Conservation (phyloP, 2,113 vertebrate genomes). For the Platysternon megacephalum region DNA sequence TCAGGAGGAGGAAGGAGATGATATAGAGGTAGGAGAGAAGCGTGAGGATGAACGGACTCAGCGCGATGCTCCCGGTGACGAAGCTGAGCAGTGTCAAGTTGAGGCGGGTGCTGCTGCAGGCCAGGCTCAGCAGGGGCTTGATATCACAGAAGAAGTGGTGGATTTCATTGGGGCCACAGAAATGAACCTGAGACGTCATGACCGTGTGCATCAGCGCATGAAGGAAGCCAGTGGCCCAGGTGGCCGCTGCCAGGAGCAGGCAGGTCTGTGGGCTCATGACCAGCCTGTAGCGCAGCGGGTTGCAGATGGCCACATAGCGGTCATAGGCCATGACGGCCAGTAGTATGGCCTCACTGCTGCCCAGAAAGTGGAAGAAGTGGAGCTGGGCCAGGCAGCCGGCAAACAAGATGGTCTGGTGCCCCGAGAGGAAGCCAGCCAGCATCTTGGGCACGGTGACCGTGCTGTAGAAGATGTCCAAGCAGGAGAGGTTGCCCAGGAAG, state of each 20-base stretch:
- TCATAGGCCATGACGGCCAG: conserved; percentile 48
- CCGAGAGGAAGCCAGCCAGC: conserved; percentile 28
- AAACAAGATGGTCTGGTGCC: conserved; percentile 18
- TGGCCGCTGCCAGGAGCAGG: background rate
- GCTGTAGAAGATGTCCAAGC: conserved; percentile 53
- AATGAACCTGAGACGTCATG: conserved; percentile 15
- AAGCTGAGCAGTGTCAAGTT: no score
- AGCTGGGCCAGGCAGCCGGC: conserved; percentile 43
- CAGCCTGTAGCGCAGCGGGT: background rate
- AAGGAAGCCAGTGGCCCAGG: background rate
- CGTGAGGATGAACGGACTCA: no score
- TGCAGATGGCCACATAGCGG: conserved; percentile 25
- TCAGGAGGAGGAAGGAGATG: no score
- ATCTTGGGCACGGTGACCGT: conserved; percentile 50
- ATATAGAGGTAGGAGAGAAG: no score
- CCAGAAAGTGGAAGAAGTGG: conserved; percentile 27
- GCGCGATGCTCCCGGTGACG: no score
- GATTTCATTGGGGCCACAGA: conserved; percentile 12
- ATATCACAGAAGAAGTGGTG: conserved; percentile 62
- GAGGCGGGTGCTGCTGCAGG: background rate
- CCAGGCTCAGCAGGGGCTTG: conserved; percentile 30
- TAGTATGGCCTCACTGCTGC: conserved; percentile 43
- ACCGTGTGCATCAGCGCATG: conserved; percentile 13
- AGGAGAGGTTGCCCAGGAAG: conserved; percentile 60
- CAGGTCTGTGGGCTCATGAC: background rate